These are phyloP conservation scores for Montipora foliosa DNA, from an alignment of 64 coral and sea anemone genomes.

Conservation along the genomic window DNA sequence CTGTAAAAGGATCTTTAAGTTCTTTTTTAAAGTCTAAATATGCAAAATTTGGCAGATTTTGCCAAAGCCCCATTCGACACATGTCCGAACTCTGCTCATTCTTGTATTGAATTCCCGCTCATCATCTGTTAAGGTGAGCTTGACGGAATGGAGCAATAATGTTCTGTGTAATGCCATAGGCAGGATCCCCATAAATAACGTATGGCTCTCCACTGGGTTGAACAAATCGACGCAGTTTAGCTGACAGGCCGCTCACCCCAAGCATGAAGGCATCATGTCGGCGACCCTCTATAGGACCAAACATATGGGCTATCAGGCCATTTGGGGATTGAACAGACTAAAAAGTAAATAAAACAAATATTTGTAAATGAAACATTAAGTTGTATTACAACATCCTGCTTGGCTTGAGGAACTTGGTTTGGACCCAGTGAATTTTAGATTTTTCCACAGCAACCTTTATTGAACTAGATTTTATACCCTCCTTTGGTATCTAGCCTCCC, in stretches of 20 bases:
- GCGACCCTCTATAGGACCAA: constrained; percentile 31
- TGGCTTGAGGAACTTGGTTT: neutral
- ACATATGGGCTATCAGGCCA: constrained; percentile 71
- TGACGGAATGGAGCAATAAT: too few species aligned
- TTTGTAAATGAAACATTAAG: constrained; percentile 38
- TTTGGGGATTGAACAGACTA: constrained; percentile 66
- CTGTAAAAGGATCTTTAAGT: too few species aligned
- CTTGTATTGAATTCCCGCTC: constrained; percentile 43
- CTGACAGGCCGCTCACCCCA: constrained; percentile 49
- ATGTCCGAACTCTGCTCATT: constrained; percentile 61
- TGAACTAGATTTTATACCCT: constrained; percentile 59
- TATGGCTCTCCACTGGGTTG: constrained; percentile 35
- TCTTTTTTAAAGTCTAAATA: too few species aligned
- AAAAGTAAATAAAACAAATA: constrained; percentile 55
- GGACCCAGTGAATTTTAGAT: constrained; percentile 54
- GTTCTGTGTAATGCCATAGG: too few species aligned
- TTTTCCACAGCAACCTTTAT: constrained; percentile 59
- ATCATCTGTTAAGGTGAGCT: too few species aligned
- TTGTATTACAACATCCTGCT: constrained; percentile 54
- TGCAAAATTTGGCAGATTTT: constrained; percentile 42
- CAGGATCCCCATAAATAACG: too few species aligned
- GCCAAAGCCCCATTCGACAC: constrained; percentile 69
- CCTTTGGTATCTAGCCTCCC: constrained; percentile 55
- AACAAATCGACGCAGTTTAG: constrained; percentile 51
- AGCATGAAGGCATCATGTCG: constrained; percentile 17